Percentiles rank a stretch among this genome's conserved stretches.
Conservation (phyloP, 2,888 invertebrate genomes). For the Lacanobia wlatinum region DNA sequence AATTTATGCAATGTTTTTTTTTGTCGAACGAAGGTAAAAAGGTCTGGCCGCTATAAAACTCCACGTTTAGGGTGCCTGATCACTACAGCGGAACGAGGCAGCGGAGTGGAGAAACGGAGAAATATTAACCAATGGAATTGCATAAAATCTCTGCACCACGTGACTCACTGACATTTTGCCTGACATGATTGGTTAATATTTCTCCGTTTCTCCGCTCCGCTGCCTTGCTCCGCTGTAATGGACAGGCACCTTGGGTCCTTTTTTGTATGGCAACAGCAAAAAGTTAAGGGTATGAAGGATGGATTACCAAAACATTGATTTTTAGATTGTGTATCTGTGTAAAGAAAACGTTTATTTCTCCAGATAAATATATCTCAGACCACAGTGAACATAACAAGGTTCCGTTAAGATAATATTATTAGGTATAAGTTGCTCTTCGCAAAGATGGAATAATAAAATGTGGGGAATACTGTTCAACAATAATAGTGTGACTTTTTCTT, state of each 20-base stretch:
- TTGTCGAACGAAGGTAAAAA: slow-evolving; percentile 15
- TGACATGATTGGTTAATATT: too few relatives aligned
- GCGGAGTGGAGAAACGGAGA: too few relatives aligned
- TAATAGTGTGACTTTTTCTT: neutral
- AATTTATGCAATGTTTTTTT: slow-evolving; percentile 40
- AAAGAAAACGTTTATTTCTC: slow-evolving; percentile 15
- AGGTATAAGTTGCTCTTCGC: slow-evolving; percentile 1
- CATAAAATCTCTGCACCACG: too few relatives aligned
- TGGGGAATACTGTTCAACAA: slow-evolving; percentile 2
- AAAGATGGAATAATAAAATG: slow-evolving; percentile 32
- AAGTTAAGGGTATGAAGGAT: neutral
- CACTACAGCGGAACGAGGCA: too few relatives aligned
- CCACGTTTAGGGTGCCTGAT: neutral
- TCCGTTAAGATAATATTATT: slow-evolving; percentile 11
- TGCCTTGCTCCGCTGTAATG: too few relatives aligned
- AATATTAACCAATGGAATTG: too few relatives aligned
- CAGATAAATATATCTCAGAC: slow-evolving; percentile 13
- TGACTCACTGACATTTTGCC: too few relatives aligned
- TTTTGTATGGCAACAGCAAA: slow-evolving; percentile 4
- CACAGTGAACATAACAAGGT: slow-evolving; percentile 31
- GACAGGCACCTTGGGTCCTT: neutral
- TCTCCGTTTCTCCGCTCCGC: too few relatives aligned
- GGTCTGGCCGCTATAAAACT: slow-evolving; percentile 14
- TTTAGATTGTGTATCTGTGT: slow-evolving; percentile 9
- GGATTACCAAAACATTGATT: slow-evolving; percentile 28